Evolutionary conservation across 2,113 vertebrate species (phyloP).

Genomic region (Neolamprologus ventralis): DNA sequence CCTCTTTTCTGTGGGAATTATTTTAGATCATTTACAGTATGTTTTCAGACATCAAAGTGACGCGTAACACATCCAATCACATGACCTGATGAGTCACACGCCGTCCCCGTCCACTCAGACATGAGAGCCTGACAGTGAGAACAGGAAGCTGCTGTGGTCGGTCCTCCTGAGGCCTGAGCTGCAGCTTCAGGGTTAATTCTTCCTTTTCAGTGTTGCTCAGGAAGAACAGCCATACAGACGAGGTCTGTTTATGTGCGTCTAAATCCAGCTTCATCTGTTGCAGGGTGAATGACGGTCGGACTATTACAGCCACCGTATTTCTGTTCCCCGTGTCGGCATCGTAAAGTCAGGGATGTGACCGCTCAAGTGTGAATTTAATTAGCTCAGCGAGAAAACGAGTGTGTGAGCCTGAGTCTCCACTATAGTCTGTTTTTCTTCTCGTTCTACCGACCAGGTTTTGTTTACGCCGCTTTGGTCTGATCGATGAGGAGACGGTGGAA

Average conservation of each 20-base stretch:
- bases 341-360: neutral
- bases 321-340: neutral
- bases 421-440: neutral
- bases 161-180: fast-evolving
- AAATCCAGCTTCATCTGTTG: neutral
- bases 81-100: fast-evolving
- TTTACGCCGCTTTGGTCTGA: neutral
- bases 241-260: neutral
- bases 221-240: neutral
- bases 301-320: neutral
- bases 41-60: neutral
- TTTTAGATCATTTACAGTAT: neutral
- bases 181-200: neutral
- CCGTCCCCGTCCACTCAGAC: neutral
- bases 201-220: neutral
- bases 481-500: neutral
- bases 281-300: fast-evolving
- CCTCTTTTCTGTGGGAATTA: neutral
- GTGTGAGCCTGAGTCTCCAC: neutral
- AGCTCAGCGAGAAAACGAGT: neutral
- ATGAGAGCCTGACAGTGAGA: neutral
- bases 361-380: neutral
- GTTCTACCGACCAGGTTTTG: fast-evolving
- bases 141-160: neutral
- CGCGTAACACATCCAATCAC: fast-evolving